Conservation (phyloP, 2,888 invertebrate species). For the Elegia similella region DNA sequence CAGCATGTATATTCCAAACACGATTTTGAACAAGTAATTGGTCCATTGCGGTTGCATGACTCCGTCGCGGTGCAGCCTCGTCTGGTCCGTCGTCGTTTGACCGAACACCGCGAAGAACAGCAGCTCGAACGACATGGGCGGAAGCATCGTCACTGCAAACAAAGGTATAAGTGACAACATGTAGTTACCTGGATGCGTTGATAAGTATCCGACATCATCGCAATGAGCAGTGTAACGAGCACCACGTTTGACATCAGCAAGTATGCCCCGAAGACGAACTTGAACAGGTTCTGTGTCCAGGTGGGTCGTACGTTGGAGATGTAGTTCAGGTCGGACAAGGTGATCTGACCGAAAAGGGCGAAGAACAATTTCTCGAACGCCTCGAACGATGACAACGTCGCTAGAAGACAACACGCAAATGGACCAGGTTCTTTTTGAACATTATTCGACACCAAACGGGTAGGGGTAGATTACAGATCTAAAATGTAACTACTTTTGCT, state of each 20-base stretch:
- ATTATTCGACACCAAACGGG: slow-evolving; percentile 35
- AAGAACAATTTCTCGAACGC: slow-evolving; percentile 99
- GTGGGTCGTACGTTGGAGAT: slow-evolving; percentile 85
- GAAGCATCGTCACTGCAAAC: slow-evolving; percentile 94
- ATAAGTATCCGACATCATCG: slow-evolving; percentile 99
- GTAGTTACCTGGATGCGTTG: slow-evolving; percentile 97
- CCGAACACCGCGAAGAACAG: slow-evolving; percentile 99
- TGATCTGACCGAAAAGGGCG: slow-evolving; percentile 97
- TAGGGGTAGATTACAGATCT: slow-evolving; percentile 54
- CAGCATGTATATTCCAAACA: slow-evolving; percentile 98
- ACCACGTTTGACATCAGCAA: slow-evolving; percentile 99
- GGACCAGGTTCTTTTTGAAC: slow-evolving; percentile 60
- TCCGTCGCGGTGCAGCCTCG: slow-evolving; percentile 84
- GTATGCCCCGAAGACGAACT: slow-evolving; percentile 97
- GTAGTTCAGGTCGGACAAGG: slow-evolving; percentile 91
- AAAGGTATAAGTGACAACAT: slow-evolving; percentile 60
- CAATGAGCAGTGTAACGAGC: slow-evolving; percentile 98
- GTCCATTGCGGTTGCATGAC: slow-evolving; percentile 90
- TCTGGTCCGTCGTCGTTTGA: slow-evolving; percentile 91
- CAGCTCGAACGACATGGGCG: slow-evolving; percentile 96
- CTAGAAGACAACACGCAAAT: slow-evolving; percentile 83
- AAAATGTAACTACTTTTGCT: neutral
- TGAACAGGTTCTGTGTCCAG: slow-evolving; percentile 94
- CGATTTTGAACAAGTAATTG: slow-evolving; percentile 92
- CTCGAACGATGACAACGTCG: slow-evolving; percentile 92